Conservation (phyloP, 92 coral and sea anemone genomes). For the Actinernus sp. region DNA sequence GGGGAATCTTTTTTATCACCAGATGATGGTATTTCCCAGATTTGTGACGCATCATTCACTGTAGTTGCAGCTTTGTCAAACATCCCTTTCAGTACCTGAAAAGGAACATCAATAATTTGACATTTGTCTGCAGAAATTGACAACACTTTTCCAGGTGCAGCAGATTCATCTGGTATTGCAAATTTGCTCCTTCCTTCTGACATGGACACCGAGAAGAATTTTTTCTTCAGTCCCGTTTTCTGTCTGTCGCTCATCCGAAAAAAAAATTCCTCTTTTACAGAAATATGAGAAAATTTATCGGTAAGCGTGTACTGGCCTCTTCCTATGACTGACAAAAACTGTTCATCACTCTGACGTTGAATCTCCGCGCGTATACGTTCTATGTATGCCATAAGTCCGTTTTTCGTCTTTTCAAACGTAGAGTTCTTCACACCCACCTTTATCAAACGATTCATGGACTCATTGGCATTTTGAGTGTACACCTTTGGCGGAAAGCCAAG, state of each 20-base stretch:
- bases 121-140: conserved; percentile 19
- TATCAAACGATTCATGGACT: conserved; percentile 24
- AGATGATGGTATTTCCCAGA: too few relatives aligned
- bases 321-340: too few relatives aligned
- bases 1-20: too few relatives aligned
- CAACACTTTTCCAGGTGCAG: conserved; percentile 17
- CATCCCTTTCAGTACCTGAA: too few relatives aligned
- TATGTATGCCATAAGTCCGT: too few relatives aligned
- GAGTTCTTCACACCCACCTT: too few relatives aligned
- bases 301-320: too few relatives aligned
- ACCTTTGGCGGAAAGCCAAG: conserved; percentile 28
- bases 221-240: conserved; percentile 40
- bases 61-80: conserved; percentile 33
- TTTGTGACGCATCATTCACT: conserved; percentile 20
- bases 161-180: too few relatives aligned
- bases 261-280: conserved; percentile 48
- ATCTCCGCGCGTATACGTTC: conserved; percentile 34
- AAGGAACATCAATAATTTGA: conserved; percentile 34
- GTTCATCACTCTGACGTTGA: conserved; percentile 33
- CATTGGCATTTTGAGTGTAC: conserved; percentile 23
- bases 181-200: conserved; percentile 4
- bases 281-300: too few relatives aligned
- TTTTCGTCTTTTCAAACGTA: too few relatives aligned
- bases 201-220: conserved; percentile 35
- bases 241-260: conserved; percentile 36